Evolutionary conservation across 2,888 invertebrate species (phyloP).

Genomic region (Callyntrura sp.): DNA sequence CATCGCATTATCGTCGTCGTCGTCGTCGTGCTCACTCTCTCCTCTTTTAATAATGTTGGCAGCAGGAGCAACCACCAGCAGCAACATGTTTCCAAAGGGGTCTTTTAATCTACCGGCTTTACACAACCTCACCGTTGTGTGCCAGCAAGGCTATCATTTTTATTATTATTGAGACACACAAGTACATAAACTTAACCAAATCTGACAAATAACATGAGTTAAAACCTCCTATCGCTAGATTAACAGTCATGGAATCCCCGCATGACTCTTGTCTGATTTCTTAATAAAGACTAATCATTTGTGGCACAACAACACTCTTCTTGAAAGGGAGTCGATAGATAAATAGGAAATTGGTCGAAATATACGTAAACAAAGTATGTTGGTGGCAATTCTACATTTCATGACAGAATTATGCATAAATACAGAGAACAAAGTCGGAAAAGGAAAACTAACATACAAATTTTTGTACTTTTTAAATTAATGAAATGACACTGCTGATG

Average conservation of each 20-base stretch:
- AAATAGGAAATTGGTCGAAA: too few species aligned
- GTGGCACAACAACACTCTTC: background rate
- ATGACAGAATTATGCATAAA: background rate
- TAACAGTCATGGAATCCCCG: constrained; percentile 35
- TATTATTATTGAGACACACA: constrained; percentile 27
- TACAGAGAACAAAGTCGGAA: background rate
- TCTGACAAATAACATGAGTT: constrained; percentile 65
- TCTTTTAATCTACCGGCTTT: constrained; percentile 65
- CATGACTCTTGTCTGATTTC: constrained; percentile 42
- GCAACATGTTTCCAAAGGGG: constrained; percentile 46
- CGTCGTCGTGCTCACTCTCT: constrained; percentile 9
- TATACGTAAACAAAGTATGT: background rate
- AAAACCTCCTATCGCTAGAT: constrained; percentile 43
- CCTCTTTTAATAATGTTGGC: constrained; percentile 56
- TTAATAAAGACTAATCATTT: constrained; percentile 48
- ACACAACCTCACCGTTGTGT: constrained; percentile 22
- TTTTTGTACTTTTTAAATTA: background rate
- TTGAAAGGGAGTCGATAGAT: too few species aligned
- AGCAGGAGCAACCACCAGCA: constrained; percentile 54
- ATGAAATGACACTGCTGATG: constrained; percentile 46
- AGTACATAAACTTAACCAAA: constrained; percentile 53
- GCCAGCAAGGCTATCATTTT: constrained; percentile 28
- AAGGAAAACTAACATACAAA: constrained; percentile 20
- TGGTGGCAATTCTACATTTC: background rate
- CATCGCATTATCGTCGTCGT: constrained; percentile 37